Percentiles rank a stretch among this genome's conserved stretches.
phyloP scores from a whole-genome alignment of 2,113 vertebrate genomes.

The Passer domesticus region DNA sequence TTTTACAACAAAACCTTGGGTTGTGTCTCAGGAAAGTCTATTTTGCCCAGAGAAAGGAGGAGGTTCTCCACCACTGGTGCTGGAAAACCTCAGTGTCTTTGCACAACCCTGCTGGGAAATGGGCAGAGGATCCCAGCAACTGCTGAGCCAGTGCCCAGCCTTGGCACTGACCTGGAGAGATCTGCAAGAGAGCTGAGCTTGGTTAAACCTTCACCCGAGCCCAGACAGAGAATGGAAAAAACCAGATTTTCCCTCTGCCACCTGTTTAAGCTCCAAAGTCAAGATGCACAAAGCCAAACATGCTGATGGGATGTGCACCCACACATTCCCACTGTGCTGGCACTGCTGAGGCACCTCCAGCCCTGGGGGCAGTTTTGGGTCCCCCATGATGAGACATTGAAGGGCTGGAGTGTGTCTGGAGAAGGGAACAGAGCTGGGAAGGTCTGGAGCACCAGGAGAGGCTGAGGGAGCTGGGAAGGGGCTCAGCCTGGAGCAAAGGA shows the following conservation, averaged over 20 bases:
- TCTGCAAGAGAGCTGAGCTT: neutral
- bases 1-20: neutral
- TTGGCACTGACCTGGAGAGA: neutral
- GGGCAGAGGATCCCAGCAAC: neutral
- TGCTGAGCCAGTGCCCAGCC: neutral
- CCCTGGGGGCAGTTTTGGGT: neutral
- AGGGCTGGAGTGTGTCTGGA: accelerated
- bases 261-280: neutral
- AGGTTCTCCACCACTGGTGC: neutral
- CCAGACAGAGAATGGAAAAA: neutral
- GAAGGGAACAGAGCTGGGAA: neutral
- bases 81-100: neutral
- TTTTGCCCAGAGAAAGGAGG: neutral
- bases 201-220: neutral
- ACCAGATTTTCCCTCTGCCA: neutral
- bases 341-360: neutral
- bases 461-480: neutral
- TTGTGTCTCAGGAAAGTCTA: neutral
- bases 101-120: neutral
- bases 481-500: neutral
- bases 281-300: neutral
- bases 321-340: neutral
- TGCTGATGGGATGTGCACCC: neutral
- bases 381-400: neutral
- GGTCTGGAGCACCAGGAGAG: accelerated